Base-by-base conservation (phyloP, 2,888 invertebrate genomes). In the Caenorhabditis sp. region DNA sequence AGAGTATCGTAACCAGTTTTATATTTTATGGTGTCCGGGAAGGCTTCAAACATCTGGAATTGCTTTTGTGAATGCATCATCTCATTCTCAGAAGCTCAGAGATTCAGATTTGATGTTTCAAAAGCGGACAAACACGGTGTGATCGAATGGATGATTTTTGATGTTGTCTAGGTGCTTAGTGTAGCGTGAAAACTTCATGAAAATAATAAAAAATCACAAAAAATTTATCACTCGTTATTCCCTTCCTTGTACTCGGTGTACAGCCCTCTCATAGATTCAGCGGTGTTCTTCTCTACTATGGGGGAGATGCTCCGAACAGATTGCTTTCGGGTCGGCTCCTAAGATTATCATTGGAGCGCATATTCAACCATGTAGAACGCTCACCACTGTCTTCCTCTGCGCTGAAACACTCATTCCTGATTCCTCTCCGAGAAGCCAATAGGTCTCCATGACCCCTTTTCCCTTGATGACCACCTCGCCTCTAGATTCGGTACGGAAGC, bases 391-490 rank as follows among this genome's bases (percentile, higher is more conserved):
- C 12, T 5, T 12, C 12, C 6, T 10, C 38, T 10, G 38, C 38
- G 38, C 38, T 1, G 68, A 47, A 8, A 31, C 59, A 66, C 35
- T 41, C 38, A 38, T 5, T 5, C 8, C 38, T n/a, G 54, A 12
- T 5, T 63, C 54, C 41, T 77, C 74, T 16, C 61, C 69, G 1
- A 79, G 19, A 0, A 89, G 80, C 90, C 89, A 89, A 80, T 75
- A 89, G 1, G 89, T 89, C 70, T 89, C 88, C 89, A 89, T 89
- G 19, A 89, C 86, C n/a, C 88, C 88, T 73, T 84, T 84, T 8
- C 84, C 85, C 28, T 89, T 89, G 51, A 90, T 90, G 12, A 90
- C 86, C 8, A 90, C 87, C 69, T 90, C 90, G 49, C 90, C 90
- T 59, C 90, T 72, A 14, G 83, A 64, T 58, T 89, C 89, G 19